Evolutionary conservation across 2,797 vertebrate species (phyloP).

Genomic region (Bufotes viridis): DNA sequence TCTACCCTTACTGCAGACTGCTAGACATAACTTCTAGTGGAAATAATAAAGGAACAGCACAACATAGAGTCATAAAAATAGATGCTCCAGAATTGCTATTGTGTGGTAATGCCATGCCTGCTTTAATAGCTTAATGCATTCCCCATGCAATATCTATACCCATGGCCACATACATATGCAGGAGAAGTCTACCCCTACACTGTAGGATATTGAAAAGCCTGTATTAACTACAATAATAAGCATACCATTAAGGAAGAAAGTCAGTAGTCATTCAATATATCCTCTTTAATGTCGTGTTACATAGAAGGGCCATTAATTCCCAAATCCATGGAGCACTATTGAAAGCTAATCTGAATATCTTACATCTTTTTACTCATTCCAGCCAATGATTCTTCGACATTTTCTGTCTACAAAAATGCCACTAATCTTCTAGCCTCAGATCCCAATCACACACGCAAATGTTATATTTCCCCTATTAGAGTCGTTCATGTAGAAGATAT

Average conservation of each 20-base stretch:
- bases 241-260: background rate
- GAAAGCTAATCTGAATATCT: conserved; percentile 32
- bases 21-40: no score
- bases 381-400: conserved; percentile 35
- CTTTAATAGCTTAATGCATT: no score
- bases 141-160: background rate
- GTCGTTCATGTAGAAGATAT: conserved; percentile 14
- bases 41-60: no score
- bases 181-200: background rate
- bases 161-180: background rate
- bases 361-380: conserved; percentile 15
- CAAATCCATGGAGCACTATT: conserved; percentile 29
- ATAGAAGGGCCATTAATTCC: conserved; percentile 35
- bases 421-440: conserved; percentile 24
- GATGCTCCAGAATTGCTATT: no score
- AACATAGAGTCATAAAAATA: no score
- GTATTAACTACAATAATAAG: conserved; percentile 12
- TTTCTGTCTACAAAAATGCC: conserved; percentile 9
- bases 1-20: no score
- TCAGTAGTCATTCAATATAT: conserved; percentile 30
- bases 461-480: conserved; percentile 28
- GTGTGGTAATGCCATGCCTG: no score
- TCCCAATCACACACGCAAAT: conserved; percentile 19
- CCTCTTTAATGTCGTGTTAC: conserved; percentile 31
- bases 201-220: background rate